Conservation (phyloP, 1,140 invertebrate genomes). For the Nephotettix cincticeps region DNA sequence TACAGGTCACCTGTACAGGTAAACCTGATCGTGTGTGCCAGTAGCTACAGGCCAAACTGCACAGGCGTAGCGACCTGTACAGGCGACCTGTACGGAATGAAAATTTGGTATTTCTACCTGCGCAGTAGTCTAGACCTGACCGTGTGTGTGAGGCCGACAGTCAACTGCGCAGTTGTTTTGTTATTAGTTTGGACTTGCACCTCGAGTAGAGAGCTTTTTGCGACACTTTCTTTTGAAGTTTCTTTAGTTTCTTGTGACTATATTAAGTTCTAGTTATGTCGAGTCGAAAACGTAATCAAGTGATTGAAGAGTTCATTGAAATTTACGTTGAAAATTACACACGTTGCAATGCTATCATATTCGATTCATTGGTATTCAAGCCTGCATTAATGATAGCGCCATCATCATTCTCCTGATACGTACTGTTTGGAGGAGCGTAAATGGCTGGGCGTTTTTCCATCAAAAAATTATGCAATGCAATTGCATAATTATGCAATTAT, state of each 20-base stretch:
- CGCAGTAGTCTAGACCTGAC: conserved; percentile 20
- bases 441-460: no score
- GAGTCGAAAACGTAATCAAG: conserved; percentile 5
- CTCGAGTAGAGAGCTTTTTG: neutral
- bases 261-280: neutral
- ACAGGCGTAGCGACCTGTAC: conserved; percentile 31
- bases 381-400: no score
- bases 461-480: no score
- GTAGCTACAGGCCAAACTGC: conserved; percentile 33
- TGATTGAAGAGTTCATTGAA: conserved; percentile 2
- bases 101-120: conserved; percentile 20
- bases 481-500: no score
- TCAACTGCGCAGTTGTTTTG: neutral
- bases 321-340: neutral
- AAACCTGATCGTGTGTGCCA: no score
- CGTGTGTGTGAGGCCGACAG: conserved; percentile 11
- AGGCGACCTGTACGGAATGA: conserved; percentile 21
- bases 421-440: no score
- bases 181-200: no score
- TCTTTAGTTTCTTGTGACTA: conserved; percentile 11
- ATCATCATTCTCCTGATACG: no score
- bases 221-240: no score
- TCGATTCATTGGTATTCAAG: no score
- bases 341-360: no score
- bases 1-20: no score